Percentiles rank a stretch among this genome's conserved stretches.
Evolutionary conservation across 2,797 vertebrate species (phyloP).

Genomic region (Platalea minor): DNA sequence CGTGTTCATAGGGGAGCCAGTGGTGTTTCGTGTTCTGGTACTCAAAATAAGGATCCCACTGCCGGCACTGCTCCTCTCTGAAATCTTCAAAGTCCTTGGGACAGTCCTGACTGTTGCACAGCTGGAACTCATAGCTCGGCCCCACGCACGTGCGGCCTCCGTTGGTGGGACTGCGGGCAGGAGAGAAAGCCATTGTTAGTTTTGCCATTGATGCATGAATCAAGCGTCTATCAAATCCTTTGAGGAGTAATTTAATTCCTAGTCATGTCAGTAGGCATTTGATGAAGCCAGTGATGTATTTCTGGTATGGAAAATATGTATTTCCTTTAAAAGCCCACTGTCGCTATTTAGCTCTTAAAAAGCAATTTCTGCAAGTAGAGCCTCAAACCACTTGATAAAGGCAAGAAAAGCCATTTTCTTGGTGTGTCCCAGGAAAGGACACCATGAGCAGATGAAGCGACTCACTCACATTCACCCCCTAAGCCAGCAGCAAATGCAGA

Average conservation of each 20-base stretch:
- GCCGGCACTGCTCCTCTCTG: slow-evolving; percentile 90
- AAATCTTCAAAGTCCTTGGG: slow-evolving; percentile 86
- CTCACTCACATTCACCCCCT: neutral
- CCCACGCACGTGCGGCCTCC: slow-evolving; percentile 90
- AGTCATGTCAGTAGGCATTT: neutral
- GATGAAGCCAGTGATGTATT: neutral
- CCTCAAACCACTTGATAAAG: neutral
- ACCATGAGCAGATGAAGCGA: neutral
- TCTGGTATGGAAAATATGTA: accelerated
- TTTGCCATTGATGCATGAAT: neutral
- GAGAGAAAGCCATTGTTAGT: neutral
- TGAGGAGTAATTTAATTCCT: neutral
- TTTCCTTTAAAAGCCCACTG: neutral
- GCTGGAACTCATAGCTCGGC: slow-evolving; percentile 87
- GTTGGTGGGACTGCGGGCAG: slow-evolving; percentile 84
- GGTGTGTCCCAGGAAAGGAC: neutral
- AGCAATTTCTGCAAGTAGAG: neutral
- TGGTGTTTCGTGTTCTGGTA: slow-evolving; percentile 87
- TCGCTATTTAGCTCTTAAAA: neutral
- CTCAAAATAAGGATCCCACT: slow-evolving; percentile 86
- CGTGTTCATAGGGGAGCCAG: slow-evolving; percentile 94
- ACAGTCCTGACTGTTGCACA: slow-evolving; percentile 90
- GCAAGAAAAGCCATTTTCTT: neutral
- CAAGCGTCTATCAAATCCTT: neutral
- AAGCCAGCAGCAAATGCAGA: neutral